These are phyloP conservation scores for Aleiodes testaceus DNA, from an alignment of 2,888 invertebrate species.

Conservation along the genomic window DNA sequence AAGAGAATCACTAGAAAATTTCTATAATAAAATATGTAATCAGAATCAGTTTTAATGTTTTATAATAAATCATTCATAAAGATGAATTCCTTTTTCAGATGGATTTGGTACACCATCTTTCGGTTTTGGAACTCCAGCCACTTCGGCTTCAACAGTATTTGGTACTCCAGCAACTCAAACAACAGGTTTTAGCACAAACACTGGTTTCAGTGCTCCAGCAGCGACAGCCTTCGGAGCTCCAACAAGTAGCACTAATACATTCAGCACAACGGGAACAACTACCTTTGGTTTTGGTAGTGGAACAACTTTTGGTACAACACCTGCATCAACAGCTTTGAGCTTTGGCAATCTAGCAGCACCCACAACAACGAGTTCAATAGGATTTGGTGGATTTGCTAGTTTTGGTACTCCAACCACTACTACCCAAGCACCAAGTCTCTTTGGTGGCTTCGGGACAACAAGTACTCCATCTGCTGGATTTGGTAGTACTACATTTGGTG, in stretches of 20 bases:
- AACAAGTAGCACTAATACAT: slow-evolving; percentile 58
- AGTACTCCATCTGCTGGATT: slow-evolving; percentile 70
- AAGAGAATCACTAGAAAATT: too few species aligned
- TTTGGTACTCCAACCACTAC: slow-evolving; percentile 65
- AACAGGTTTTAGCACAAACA: slow-evolving; percentile 71
- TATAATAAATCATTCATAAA: not conserved
- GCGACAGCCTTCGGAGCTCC: slow-evolving; percentile 74
- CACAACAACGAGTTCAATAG: slow-evolving; percentile 56
- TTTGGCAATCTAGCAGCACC: slow-evolving; percentile 63
- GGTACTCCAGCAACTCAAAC: slow-evolving; percentile 69
- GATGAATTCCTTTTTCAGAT: slow-evolving; percentile 55
- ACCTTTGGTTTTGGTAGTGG: slow-evolving; percentile 72
- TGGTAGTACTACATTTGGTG: slow-evolving; percentile 74
- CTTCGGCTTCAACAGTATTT: slow-evolving; percentile 76
- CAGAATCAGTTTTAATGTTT: too few species aligned
- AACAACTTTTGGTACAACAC: slow-evolving; percentile 73
- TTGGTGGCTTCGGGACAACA: slow-evolving; percentile 74
- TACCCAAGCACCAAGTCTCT: slow-evolving; percentile 70
- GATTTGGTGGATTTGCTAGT: slow-evolving; percentile 67
- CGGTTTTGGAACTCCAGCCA: slow-evolving; percentile 71
- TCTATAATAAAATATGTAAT: too few species aligned
- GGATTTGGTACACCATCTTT: slow-evolving; percentile 73
- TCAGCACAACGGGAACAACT: slow-evolving; percentile 57
- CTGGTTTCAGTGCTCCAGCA: slow-evolving; percentile 68
- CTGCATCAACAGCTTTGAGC: slow-evolving; percentile 62